These are phyloP conservation scores for Falcaria lacertinaria DNA, from an alignment of 2,888 invertebrate genomes.

Conservation along the genomic window DNA sequence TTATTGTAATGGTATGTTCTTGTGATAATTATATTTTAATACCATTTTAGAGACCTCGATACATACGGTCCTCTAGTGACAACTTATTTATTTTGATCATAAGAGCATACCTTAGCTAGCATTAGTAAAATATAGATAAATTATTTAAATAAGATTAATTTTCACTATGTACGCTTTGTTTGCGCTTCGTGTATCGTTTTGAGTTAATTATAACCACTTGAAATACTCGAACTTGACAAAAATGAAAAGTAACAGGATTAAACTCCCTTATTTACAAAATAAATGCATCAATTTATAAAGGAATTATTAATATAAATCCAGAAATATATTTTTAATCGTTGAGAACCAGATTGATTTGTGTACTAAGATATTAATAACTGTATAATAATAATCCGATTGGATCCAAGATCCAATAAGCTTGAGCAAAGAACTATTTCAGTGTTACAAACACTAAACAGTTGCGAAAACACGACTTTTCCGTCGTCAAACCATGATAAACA, in stretches of 20 bases:
- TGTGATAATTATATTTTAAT: not conserved
- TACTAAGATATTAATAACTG: no score
- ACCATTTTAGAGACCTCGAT: not conserved
- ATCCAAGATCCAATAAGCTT: no score
- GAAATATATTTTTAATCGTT: no score
- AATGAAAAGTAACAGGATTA: not conserved
- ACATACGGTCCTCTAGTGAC: not conserved
- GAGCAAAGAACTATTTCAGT: no score
- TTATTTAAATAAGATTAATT: constrained; percentile 1
- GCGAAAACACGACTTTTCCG: no score
- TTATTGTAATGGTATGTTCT: not conserved
- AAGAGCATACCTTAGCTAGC: not conserved
- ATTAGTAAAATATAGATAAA: constrained; percentile 3
- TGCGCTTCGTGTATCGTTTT: not conserved
- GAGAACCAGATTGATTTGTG: no score
- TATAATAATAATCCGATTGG: no score
- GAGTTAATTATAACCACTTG: not conserved
- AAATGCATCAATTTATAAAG: no score
- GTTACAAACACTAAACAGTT: no score
- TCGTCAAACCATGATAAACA: no score
- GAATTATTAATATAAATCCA: no score
- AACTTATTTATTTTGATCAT: not conserved
- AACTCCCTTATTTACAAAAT: no score
- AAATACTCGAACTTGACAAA: not conserved
- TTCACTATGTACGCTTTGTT: not conserved